These are phyloP conservation scores for Thereva nobilitata DNA, from an alignment of 2,888 invertebrate genomes.

Conservation along the genomic window DNA sequence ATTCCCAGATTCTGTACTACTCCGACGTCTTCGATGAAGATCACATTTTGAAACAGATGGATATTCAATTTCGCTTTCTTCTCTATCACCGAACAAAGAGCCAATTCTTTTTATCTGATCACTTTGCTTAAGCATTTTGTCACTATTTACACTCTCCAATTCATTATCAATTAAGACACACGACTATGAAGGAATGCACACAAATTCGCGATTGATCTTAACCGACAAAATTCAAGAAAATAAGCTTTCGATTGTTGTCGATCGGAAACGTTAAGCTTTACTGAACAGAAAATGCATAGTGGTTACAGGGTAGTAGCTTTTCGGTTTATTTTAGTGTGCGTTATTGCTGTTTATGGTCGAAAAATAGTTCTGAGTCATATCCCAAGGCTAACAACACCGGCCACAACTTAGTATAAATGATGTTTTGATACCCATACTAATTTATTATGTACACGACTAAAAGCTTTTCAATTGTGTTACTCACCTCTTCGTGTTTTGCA, in stretches of 20 bases:
- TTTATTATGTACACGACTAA: too few species aligned
- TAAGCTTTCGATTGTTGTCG: too few species aligned
- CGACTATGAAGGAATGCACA: not conserved
- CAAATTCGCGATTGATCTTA: not conserved
- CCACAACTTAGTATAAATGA: slow-evolving; percentile 7
- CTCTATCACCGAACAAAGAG: slow-evolving; percentile 40
- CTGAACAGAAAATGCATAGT: slow-evolving; percentile 25
- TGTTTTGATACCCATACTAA: slow-evolving; percentile 11
- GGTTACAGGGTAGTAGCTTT: slow-evolving; percentile 7
- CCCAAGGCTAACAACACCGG: slow-evolving; percentile 35
- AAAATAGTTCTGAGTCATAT: slow-evolving; percentile 24
- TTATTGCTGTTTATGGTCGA: slow-evolving; percentile 33
- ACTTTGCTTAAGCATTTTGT: slow-evolving; percentile 29
- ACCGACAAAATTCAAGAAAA: not conserved
- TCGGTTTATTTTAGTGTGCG: slow-evolving; percentile 11
- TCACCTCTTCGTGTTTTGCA: too few species aligned
- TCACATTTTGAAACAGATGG: slow-evolving; percentile 70
- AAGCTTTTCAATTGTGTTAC: too few species aligned
- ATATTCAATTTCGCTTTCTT: slow-evolving; percentile 55
- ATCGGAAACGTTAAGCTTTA: slow-evolving; percentile 10
- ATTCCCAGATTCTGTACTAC: slow-evolving; percentile 53
- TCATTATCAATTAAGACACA: slow-evolving; percentile 17
- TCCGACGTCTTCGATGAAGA: slow-evolving; percentile 65
- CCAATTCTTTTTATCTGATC: slow-evolving; percentile 43
- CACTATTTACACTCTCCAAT: slow-evolving; percentile 10